These are phyloP conservation scores for Heliothis subflexa DNA, from an alignment of 1,140 invertebrate genomes.

Conservation along the genomic window DNA sequence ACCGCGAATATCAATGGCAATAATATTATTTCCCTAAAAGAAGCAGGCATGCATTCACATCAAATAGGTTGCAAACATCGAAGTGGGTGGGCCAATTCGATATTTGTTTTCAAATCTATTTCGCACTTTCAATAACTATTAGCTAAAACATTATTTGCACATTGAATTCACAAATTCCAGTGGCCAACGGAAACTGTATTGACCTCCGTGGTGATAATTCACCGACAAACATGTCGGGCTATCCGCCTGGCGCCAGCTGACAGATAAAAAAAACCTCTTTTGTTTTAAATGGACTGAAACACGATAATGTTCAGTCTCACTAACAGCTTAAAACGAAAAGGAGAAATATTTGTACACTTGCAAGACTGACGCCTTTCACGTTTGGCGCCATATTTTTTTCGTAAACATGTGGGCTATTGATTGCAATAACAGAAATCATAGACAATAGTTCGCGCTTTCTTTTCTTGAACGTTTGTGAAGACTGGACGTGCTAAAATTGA, in stretches of 20 bases:
- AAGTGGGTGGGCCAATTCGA: background rate
- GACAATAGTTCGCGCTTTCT: conserved; percentile 32
- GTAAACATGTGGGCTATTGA: conserved; percentile 13
- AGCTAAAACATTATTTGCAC: conserved; percentile 20
- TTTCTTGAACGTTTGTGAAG: background rate
- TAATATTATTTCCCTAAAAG: too few species aligned
- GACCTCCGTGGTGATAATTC: conserved; percentile 66
- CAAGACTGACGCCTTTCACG: conserved; percentile 56
- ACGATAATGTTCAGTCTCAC: conserved; percentile 57
- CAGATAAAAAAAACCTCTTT: conserved; percentile 62
- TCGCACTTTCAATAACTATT: conserved; percentile 20
- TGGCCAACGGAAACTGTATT: conserved; percentile 39
- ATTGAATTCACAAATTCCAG: conserved; percentile 40
- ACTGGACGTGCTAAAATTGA: conserved; percentile 20
- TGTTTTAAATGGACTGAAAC: conserved; percentile 68
- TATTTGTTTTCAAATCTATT: background rate
- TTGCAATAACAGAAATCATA: background rate
- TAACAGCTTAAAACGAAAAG: conserved; percentile 7
- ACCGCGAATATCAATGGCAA: too few species aligned
- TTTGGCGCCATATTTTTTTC: conserved; percentile 60
- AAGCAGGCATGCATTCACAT: too few species aligned
- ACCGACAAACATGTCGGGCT: conserved; percentile 56
- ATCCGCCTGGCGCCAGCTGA: conserved; percentile 58
- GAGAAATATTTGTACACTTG: conserved; percentile 49
- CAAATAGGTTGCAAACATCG: too few species aligned